A percentile compares a stretch with the other conserved stretches of the same genome.
phyloP scores from a whole-genome alignment of 2,888 invertebrate species.

The Lydus trimaculatus region DNA sequence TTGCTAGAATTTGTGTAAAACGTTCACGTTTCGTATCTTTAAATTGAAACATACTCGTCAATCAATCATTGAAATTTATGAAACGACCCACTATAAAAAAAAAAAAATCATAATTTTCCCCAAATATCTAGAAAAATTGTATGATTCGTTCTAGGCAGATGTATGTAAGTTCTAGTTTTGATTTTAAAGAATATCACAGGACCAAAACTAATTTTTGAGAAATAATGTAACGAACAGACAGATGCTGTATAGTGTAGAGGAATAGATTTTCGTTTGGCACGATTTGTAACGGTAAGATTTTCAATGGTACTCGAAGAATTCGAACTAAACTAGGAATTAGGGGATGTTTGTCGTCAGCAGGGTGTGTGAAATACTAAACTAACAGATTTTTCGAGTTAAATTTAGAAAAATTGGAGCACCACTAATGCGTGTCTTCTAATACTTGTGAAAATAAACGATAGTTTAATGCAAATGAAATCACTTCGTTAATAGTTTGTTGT shows the following conservation, averaged over 20 bases:
- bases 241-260: slow-evolving; percentile 40
- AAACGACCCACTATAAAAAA: background rate
- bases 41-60: slow-evolving; percentile 12
- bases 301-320: slow-evolving; percentile 43
- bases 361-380: background rate
- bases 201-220: slow-evolving; percentile 52
- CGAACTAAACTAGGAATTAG: background rate
- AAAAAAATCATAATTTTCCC: background rate
- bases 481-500: slow-evolving; percentile 40
- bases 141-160: slow-evolving; percentile 57
- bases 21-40: slow-evolving; percentile 7
- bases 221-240: slow-evolving; percentile 43
- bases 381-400: slow-evolving; percentile 1
- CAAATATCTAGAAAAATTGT: slow-evolving; percentile 34
- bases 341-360: background rate
- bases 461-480: slow-evolving; percentile 51
- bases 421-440: too few relatives aligned
- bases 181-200: slow-evolving; percentile 49
- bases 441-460: slow-evolving; percentile 40
- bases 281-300: slow-evolving; percentile 53
- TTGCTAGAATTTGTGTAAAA: background rate
- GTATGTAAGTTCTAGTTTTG: slow-evolving; percentile 38
- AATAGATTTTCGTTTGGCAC: slow-evolving; percentile 41
- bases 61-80: slow-evolving; percentile 16
- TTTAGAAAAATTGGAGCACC: background rate